Conservation (phyloP, 2,797 vertebrate species). For the Sciaenops ocellatus region DNA sequence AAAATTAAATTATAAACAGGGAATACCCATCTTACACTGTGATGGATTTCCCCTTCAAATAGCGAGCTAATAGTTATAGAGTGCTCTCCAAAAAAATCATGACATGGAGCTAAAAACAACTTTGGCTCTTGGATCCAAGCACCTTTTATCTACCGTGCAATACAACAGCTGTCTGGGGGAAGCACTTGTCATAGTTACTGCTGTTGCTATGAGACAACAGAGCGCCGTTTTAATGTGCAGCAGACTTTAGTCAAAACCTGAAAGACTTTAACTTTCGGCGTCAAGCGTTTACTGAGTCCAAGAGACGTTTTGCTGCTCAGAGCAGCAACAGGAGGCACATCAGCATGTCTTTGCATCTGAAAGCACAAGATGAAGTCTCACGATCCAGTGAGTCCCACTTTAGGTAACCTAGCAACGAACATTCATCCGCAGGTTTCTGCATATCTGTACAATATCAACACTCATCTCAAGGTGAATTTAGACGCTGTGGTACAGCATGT, state of each 20-base stretch:
- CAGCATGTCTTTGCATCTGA: constrained; percentile 4
- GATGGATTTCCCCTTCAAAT: constrained; percentile 22
- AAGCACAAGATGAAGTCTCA: constrained; percentile 25
- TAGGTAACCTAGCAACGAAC: constrained; percentile 31
- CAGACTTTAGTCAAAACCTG: constrained; percentile 34
- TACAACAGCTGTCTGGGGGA: constrained; percentile 36
- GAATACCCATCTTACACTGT: neutral
- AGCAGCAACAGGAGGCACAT: constrained; percentile 10
- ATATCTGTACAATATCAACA: constrained; percentile 9
- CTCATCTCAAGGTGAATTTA: neutral
- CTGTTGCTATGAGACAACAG: constrained; percentile 63
- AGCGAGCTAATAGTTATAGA: constrained; percentile 1
- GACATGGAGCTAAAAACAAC: constrained; percentile 50
- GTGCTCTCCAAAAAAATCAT: neutral
- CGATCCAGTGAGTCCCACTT: constrained; percentile 20
- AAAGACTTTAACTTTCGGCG: constrained; percentile 38
- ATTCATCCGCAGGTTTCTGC: constrained; percentile 15
- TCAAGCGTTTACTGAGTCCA: constrained; percentile 5
- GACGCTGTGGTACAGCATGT: neutral
- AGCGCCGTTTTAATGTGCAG: constrained; percentile 36
- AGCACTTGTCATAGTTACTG: constrained; percentile 33
- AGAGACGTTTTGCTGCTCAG: constrained; percentile 15
- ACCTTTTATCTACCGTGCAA: constrained; percentile 34
- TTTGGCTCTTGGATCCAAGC: constrained; percentile 34
- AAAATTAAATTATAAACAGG: neutral